Base-by-base conservation (phyloP, 2,113 vertebrate species). In the Prunella himalayana region DNA sequence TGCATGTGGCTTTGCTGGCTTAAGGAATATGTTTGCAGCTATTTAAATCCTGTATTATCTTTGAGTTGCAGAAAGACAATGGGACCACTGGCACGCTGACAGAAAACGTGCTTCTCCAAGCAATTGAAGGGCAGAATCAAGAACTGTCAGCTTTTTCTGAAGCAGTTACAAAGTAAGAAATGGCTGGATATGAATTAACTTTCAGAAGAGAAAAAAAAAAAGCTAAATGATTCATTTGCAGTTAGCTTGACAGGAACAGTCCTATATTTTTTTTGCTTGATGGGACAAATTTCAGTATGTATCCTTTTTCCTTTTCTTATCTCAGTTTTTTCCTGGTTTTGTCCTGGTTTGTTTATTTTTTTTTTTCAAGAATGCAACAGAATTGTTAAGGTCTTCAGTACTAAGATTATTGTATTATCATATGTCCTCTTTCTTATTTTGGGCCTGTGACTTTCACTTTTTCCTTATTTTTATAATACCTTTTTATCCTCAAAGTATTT, bases 71-170 rank as follows among this genome's bases (percentile, higher is more conserved):
- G 98, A 95, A 97, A 97, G 98, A 98, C 92, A 98, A 98, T 96
- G 98, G 97, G 97, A 98, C 97, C 98, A 97, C 89, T 97, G 98
- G 97, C 97, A 96, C 86, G 69, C 94, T 98, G 94, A 83, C 97
- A 92, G 98, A 97, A 96, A 98, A 97, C 9, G 94, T 96, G 25
- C 92, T 97, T 95, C 97, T 99, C 91, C 98, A 98, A 82, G 98
- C 98, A 93, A 66, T 78, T 82, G 98, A 99, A 84, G 98, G 98
- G 95, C 98, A 99, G 95, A 99, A 99, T 95, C 98, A 98, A 95
- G 99, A 99, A 79, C 98, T 99, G 84, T 97, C 98, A 94, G 98
- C 98, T 95, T 99, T 99, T 98, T 99, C 98, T 98, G 97, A 98
- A 97, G 98, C 99, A 83, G 91, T 99, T 94, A 97, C 94, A 10